Percentiles rank a stretch among this genome's conserved stretches.
Evolutionary conservation across 2,113 vertebrate genomes (phyloP).

Genomic region (Euleptes europaea): DNA sequence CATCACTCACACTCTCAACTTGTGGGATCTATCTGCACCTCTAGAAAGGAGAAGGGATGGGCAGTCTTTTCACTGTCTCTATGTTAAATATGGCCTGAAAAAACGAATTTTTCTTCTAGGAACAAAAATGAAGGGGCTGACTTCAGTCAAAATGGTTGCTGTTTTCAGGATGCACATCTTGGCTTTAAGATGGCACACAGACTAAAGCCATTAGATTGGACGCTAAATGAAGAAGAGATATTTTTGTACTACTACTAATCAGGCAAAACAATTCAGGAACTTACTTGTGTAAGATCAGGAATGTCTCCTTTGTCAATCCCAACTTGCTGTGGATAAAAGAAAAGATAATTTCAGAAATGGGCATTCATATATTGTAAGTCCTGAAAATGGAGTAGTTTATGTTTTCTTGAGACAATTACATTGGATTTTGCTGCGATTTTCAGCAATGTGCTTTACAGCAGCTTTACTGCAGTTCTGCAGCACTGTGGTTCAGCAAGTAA

Average conservation of each 20-base stretch:
- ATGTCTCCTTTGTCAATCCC: constrained; percentile 99
- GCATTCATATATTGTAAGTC: neutral
- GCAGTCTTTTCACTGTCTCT: neutral
- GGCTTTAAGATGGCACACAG: neutral
- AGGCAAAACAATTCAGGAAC: constrained; percentile 38
- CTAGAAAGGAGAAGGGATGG: neutral
- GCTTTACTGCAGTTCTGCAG: too few relatives aligned
- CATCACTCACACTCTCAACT: neutral
- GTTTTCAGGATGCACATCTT: neutral
- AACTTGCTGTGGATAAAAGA: constrained; percentile 86
- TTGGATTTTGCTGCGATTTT: too few relatives aligned
- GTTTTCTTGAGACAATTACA: too few relatives aligned
- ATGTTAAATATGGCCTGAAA: neutral
- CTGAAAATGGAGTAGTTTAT: neutral
- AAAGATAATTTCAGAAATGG: neutral
- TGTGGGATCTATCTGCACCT: neutral
- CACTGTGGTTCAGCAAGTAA: too few relatives aligned
- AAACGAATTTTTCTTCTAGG: neutral
- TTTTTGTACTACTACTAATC: constrained; percentile 10
- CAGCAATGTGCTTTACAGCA: too few relatives aligned
- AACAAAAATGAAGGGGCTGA: neutral
- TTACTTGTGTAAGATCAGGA: constrained; percentile 97
- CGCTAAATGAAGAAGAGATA: neutral
- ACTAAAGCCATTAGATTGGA: neutral
- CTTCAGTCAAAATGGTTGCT: neutral